Base-by-base conservation (phyloP, 2,113 vertebrate species). In the Pseudorasbora parva region DNA sequence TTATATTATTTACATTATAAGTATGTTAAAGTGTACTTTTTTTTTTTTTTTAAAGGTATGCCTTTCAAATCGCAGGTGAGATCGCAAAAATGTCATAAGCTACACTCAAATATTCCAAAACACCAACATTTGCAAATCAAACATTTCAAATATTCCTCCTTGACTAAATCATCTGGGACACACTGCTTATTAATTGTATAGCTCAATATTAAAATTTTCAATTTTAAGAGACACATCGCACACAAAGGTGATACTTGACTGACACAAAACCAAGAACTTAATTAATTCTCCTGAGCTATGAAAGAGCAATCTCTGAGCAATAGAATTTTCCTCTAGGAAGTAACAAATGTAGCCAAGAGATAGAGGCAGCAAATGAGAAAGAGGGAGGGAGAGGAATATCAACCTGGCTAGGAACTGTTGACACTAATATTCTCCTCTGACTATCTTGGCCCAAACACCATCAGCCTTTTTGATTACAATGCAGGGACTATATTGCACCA, bases 361-460 rank as follows among this genome's bases (percentile, higher is more conserved):
- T 23, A 49, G 25, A 49, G 60, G 62, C 27, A 37, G 47, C 47
- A 81, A 81, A 69, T 69, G 27, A 54, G 78, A 81, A 81, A n/a
- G 43, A 14, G 21, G n/a, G 0, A 60, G 21, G 33, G 25, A 49
- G 23, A 27, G 25, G 62, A 81, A 68, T 81, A 68, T 69, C 27
- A 56, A 19, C 30, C 60, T 37, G 78, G 62, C 62, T 51, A n/a
- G 47, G 45, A 69, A 68, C 78, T 23, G 60, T 81, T 81, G 62
- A 81, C 78, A 81, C 27, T 69, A 81, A 81, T 81, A 81, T 81
- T 81, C 78, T 68, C 21, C 64, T 66, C 78, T 41, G 78, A 81
- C 45, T 68, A 41, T 81, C 60, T 81, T 30, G 62, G 64, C 64
- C 78, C 64, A 69, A 81, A 69, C 78, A 68, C 78, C 62, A 81